Base-by-base conservation (phyloP, 2,797 vertebrate genomes). In the Pogonophryne albipinna region DNA sequence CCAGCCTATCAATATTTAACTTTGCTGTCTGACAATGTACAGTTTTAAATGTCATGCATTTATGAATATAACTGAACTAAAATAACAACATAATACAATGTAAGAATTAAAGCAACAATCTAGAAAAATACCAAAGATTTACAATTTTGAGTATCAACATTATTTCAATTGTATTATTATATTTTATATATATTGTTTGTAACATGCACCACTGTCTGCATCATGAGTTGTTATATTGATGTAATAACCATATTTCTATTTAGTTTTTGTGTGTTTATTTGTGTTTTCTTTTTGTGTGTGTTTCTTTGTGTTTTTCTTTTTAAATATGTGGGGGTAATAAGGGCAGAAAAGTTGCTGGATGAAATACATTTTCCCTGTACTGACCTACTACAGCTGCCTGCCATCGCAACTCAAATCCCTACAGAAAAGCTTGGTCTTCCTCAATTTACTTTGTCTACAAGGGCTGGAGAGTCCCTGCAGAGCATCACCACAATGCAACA, bases 361-460 rank as follows among this genome's bases (percentile, higher is more conserved):
- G 44, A 94, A 94, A 94, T 93, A 91, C 93, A 90, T 93, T 95
- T 96, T 91, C 91, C 93, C 90, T 94, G 92, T 90, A 85, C 75
- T 84, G 75, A 75, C 67, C 75, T 23, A 51, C 42, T 76, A 49
- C 73, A 80, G 56, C 73, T 87, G 78, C 71, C 66, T 74, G 75
- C 58, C 79, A 87, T 75, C 38, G 4, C 67, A 82, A 66, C 84
- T 89, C 70, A 91, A 94, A 93, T 94, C 95, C 95, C 95, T 87
- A 91, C 85, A 94, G 95, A 94, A 95, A 94, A 82, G 71, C 79
- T 55, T 8, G 2, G 52, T 68, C 85, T 86, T 92, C 90, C 94
- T 95, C 95, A 95, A 94, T 97, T 97, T 97, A 95, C 93, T 96
- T 95, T 94, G 93, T 95, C 94, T 96, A n/a, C 92, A 78, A 79